Evolutionary conservation across 2,888 invertebrate genomes (phyloP).

Genomic region (Habrosyne pyritoides): DNA sequence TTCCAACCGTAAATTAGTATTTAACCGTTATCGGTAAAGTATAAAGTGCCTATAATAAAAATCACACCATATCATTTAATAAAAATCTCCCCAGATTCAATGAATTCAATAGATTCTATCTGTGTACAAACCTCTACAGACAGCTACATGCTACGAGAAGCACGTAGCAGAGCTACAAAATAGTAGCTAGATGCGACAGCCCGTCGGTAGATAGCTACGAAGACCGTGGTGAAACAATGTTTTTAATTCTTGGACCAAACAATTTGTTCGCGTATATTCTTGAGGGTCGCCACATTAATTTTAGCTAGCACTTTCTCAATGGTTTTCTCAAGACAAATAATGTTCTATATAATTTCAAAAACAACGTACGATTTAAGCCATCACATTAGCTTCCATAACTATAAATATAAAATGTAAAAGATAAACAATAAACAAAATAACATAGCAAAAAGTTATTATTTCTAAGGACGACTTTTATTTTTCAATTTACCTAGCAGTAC

Average conservation of each 20-base stretch:
- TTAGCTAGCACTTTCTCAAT: background rate
- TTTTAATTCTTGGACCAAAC: background rate
- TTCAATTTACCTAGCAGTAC: constrained; percentile 58
- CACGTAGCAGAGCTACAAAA: background rate
- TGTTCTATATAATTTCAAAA: too few species aligned
- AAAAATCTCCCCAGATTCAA: background rate
- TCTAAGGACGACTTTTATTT: constrained; percentile 35
- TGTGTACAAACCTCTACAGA: background rate
- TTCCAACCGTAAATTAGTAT: too few species aligned
- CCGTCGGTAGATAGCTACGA: background rate
- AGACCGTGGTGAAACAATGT: background rate
- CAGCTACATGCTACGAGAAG: background rate
- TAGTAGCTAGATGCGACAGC: background rate
- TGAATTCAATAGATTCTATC: background rate
- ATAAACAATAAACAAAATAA: background rate
- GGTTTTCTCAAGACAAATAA: background rate
- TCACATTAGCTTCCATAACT: background rate
- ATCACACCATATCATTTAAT: too few species aligned
- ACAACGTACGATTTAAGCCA: too few species aligned
- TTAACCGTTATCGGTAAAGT: too few species aligned
- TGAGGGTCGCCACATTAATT: background rate
- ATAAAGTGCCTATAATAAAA: too few species aligned
- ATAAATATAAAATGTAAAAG: too few species aligned
- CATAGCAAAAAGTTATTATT: background rate
- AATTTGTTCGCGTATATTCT: background rate